phyloP scores from a whole-genome alignment of 1,140 invertebrate genomes.

The Acromyrmex heyeri region DNA sequence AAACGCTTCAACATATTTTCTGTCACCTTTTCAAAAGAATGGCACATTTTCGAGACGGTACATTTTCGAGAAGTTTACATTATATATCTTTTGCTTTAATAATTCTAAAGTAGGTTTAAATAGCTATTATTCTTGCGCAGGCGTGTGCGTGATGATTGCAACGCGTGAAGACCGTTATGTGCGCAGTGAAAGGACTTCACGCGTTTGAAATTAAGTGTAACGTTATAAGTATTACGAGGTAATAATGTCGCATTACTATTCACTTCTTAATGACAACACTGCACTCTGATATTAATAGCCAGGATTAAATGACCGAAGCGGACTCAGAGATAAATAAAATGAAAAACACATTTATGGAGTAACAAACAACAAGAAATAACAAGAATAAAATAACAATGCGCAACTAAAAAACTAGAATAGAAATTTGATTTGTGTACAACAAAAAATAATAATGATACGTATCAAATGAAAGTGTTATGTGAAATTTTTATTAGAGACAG shows the following conservation, averaged over 20 bases:
- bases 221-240: slow-evolving; percentile 33
- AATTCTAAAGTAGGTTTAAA: slow-evolving; percentile 6
- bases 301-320: not conserved
- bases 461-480: not conserved
- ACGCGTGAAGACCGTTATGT: slow-evolving; percentile 48
- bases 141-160: slow-evolving; percentile 41
- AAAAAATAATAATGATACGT: not conserved
- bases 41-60: not conserved
- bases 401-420: slow-evolving; percentile 3
- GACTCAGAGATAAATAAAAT: not conserved
- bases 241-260: slow-evolving; percentile 47
- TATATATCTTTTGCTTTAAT: not conserved
- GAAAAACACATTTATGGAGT: not conserved
- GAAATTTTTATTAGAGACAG: not conserved
- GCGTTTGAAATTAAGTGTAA: slow-evolving; percentile 58
- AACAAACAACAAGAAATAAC: not conserved
- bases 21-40: not conserved
- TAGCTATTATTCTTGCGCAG: slow-evolving; percentile 42
- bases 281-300: slow-evolving; percentile 13
- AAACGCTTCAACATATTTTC: not conserved
- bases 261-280: slow-evolving; percentile 20
- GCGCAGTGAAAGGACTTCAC: slow-evolving; percentile 55
- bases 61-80: not conserved
- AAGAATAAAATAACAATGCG: slow-evolving; percentile 1
- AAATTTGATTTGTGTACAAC: not conserved